Conservation (phyloP, 2,888 invertebrate species). For the Sphecodes monilicornis region DNA sequence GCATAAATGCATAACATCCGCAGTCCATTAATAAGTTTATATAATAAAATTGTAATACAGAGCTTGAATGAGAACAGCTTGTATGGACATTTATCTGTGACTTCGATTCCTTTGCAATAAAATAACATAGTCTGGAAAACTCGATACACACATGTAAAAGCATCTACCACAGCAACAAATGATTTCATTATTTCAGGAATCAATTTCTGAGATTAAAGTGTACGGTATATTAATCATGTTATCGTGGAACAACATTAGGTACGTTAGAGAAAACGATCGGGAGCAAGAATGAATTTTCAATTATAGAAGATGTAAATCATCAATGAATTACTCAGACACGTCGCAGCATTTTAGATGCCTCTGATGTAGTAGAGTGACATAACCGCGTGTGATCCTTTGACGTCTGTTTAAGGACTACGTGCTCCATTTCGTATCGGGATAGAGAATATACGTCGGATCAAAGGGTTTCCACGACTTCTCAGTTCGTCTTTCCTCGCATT, state of each 20-base stretch:
- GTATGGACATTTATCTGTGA: too few species aligned
- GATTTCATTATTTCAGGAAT: neutral
- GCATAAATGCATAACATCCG: too few species aligned
- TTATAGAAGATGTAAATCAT: neutral
- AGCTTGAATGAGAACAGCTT: too few species aligned
- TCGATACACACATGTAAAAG: neutral
- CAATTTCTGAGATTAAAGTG: neutral
- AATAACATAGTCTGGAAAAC: too few species aligned
- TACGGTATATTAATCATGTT: neutral
- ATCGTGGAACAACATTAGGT: neutral
- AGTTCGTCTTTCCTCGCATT: conserved; percentile 64
- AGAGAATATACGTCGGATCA: conserved; percentile 55
- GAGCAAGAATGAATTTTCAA: neutral
- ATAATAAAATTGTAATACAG: too few species aligned
- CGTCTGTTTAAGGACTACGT: conserved; percentile 47
- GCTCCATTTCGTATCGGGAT: conserved; percentile 37
- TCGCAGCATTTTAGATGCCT: conserved; percentile 25
- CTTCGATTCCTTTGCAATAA: too few species aligned
- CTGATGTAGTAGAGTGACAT: conserved; percentile 32
- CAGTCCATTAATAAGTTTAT: too few species aligned
- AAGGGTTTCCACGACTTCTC: conserved; percentile 64
- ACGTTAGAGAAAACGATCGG: neutral
- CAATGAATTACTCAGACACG: conserved; percentile 2
- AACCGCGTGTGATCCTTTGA: conserved; percentile 42
- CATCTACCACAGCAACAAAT: neutral